Base-by-base conservation (phyloP, 2,888 invertebrate genomes). In the Ethmia dodecea region DNA sequence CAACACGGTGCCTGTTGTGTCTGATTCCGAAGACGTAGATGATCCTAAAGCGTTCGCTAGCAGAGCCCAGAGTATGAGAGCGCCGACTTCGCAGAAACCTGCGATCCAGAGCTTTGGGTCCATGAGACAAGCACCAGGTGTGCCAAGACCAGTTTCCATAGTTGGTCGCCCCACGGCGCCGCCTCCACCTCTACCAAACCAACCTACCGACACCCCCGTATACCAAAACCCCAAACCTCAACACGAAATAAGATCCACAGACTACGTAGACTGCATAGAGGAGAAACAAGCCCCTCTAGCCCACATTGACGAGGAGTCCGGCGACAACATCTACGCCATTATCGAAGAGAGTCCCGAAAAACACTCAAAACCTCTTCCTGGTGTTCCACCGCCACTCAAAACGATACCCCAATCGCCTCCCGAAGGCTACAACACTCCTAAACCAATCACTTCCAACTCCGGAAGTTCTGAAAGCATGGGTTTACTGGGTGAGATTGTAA, bases 281-380 rank as follows among this genome's bases (percentile, higher is more conserved):
- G 90, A 93, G 42, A 86, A 88, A 28, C 88, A 89, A 14, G 84
- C 88, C 0, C 88, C 90, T 0, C 60, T 92, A 40, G 88, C 89
- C 0, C 89, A 91, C 47, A 90, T 92, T 31, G 87, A 88, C 40
- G 91, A 91, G 52, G 89, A 88, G 52, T 89, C 90, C 0, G 69
- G 86, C 9, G 95, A 95, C 57, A 95, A 94, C 56, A 95, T 95
- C 43, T 95, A 95, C 63, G 94, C 95, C 0, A 93, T 95, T 0
- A 95, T 95, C 31, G 95, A 95, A 59, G 95, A 95, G 62, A 89
- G 90, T 20, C 90, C 93, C 0, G 84, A 89, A 1, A 86, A 69
- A 32, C 60, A 62, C 28, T 73, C 74, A 0, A 80, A 80, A 44
- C 75, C 76, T 0, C 56, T 78, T 11, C 83, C 78, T 1, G 64